Conservation (phyloP, 2,888 invertebrate genomes). For the Eulithis testata region DNA sequence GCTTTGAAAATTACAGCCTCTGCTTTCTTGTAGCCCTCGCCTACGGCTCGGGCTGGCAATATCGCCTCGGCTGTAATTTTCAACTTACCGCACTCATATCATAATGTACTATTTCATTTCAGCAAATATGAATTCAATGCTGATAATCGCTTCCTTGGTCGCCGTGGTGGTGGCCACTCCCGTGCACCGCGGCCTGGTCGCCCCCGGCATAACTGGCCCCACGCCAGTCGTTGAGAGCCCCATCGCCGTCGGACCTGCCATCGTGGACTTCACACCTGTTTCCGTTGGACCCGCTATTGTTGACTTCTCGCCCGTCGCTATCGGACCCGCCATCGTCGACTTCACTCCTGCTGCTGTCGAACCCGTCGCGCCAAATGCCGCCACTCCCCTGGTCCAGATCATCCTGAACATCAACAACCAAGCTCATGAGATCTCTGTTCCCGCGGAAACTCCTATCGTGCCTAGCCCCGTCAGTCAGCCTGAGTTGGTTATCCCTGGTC, state of each 20-base stretch:
- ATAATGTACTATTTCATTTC: no score
- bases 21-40: no score
- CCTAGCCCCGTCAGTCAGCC: constrained; percentile 20
- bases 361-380: constrained; percentile 34
- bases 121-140: constrained; percentile 53
- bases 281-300: constrained; percentile 38
- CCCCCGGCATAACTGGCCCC: constrained; percentile 40
- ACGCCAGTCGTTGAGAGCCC: constrained; percentile 35
- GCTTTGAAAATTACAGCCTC: no score
- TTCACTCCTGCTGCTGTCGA: constrained; percentile 34
- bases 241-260: constrained; percentile 29
- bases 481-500: constrained; percentile 24
- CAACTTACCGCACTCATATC: no score
- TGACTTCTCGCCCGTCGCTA: constrained; percentile 10
- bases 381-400: constrained; percentile 52
- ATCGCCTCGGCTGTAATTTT: no score
- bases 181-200: constrained; percentile 36
- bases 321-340: constrained; percentile 23
- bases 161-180: constrained; percentile 54
- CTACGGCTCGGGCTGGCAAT: no score
- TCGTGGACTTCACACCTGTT: constrained; percentile 32
- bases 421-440: constrained; percentile 30
- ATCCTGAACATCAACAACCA: constrained; percentile 54
- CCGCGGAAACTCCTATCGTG: constrained; percentile 24
- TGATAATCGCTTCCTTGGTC: constrained; percentile 52